These are phyloP conservation scores for Apteryx owenii DNA, from an alignment of 2,113 vertebrate genomes.

Conservation along the genomic window DNA sequence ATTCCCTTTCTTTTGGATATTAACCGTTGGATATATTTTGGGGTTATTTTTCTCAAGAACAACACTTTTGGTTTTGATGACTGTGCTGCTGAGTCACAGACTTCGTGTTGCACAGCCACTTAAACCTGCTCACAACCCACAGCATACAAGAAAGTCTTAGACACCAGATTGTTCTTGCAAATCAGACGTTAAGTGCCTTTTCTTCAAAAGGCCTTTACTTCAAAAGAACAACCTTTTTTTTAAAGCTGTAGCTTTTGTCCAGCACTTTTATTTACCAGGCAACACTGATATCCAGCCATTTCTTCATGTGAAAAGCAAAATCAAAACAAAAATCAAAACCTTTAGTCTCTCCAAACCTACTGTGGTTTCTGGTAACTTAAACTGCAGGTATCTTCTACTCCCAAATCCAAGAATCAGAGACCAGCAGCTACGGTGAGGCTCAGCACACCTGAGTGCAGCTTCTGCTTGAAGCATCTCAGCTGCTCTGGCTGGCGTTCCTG, in stretches of 20 bases:
- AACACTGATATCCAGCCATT: background rate
- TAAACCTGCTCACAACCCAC: background rate
- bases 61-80: background rate
- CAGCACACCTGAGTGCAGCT: fast-evolving
- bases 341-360: background rate
- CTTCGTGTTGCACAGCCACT: background rate
- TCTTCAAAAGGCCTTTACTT: background rate
- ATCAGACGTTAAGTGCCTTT: background rate
- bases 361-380: background rate
- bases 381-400: background rate
- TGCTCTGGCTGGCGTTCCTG: background rate
- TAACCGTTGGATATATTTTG: background rate
- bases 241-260: background rate
- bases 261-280: background rate
- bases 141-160: background rate
- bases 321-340: background rate
- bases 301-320: background rate
- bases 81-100: background rate
- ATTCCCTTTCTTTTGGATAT: background rate
- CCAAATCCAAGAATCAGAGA: background rate
- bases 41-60: background rate
- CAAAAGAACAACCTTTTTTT: background rate
- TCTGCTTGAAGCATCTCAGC: background rate
- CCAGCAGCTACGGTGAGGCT: background rate
- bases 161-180: background rate